Evolutionary conservation across 2,797 vertebrate species (phyloP).

Genomic region (Hypotaenidia okinawae): DNA sequence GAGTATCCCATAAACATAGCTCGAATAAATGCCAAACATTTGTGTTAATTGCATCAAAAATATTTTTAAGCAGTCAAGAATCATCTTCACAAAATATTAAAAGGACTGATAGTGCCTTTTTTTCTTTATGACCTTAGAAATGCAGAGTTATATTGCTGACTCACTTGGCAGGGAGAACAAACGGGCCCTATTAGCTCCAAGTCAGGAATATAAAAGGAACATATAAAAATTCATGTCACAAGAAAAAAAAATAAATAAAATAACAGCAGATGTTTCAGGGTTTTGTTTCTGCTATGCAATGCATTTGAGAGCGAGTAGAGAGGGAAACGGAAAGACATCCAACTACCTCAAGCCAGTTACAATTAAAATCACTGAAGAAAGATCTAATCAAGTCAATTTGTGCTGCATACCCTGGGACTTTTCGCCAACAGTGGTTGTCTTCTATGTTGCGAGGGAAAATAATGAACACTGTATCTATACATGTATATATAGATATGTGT

Average conservation of each 20-base stretch:
- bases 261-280: background rate
- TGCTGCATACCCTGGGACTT: background rate
- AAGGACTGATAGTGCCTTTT: background rate
- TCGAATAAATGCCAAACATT: background rate
- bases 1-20: background rate
- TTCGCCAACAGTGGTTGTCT: background rate
- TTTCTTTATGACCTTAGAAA: constrained; percentile 19
- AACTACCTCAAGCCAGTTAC: background rate
- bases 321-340: background rate
- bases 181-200: background rate
- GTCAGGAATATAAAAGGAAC: constrained; percentile 17
- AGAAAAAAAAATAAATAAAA: background rate
- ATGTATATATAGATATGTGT: no score
- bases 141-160: background rate
- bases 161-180: constrained; percentile 28
- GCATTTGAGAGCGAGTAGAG: background rate
- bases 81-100: constrained; percentile 2
- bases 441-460: background rate
- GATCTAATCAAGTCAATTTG: background rate
- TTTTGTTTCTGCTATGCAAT: background rate
- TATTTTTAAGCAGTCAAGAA: background rate
- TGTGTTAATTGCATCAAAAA: background rate
- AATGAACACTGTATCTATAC: background rate
- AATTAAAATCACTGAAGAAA: background rate
- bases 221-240: constrained; percentile 3